Conservation (phyloP, 2,797 vertebrate genomes). For the Cyprinella venusta region DNA sequence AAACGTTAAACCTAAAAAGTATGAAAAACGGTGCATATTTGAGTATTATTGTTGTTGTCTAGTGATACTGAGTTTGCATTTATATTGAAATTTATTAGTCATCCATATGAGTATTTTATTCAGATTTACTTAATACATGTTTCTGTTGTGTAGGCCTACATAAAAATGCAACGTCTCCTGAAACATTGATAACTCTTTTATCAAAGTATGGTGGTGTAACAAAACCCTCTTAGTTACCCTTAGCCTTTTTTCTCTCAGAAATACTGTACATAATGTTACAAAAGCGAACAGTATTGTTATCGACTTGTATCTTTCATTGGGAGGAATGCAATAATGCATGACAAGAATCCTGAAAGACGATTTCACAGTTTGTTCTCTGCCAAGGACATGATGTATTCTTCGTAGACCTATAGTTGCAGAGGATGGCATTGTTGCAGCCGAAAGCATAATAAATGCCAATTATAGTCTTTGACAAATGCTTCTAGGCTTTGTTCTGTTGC, state of each 20-base stretch:
- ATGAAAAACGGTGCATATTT: neutral
- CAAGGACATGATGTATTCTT: conserved; percentile 4
- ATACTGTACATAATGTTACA: neutral
- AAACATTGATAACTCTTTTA: neutral
- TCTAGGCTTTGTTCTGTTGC: conserved; percentile 5
- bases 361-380: conserved; percentile 17
- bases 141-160: neutral
- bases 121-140: neutral
- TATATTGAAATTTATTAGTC: neutral
- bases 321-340: neutral
- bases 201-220: neutral
- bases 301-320: neutral
- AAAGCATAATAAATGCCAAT: conserved; percentile 10
- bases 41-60: neutral
- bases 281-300: neutral
- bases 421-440: neutral
- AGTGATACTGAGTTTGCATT: neutral
- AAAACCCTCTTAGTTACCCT: neutral
- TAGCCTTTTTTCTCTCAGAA: neutral
- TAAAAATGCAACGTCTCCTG: neutral
- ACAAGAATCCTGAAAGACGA: neutral
- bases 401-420: neutral
- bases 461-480: conserved; percentile 8
- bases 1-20: neutral
- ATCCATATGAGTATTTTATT: neutral